Conservation (phyloP, 2,888 invertebrate species). For the Plagodis dolabraria region DNA sequence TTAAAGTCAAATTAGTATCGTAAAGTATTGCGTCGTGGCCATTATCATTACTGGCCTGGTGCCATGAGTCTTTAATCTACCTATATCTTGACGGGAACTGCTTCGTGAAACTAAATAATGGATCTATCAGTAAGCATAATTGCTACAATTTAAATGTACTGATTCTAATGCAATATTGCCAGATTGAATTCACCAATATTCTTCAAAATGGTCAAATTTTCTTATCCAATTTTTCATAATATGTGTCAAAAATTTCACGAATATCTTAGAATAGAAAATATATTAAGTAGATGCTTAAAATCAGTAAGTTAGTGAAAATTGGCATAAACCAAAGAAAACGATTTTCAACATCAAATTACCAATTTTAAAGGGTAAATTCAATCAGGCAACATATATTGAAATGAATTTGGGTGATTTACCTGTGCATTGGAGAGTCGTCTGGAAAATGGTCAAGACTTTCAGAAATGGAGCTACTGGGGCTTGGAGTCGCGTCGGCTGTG, state of each 20-base stretch:
- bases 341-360: no score
- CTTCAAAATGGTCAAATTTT: not conserved
- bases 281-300: no score
- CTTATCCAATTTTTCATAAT: no score
- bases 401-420: conserved; percentile 66
- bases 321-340: no score
- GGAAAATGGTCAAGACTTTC: conserved; percentile 96
- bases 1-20: conserved; percentile 76
- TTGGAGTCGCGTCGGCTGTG: conserved; percentile 91
- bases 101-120: conserved; percentile 37
- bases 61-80: conserved; percentile 68
- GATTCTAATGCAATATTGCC: conserved; percentile 16
- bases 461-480: conserved; percentile 95
- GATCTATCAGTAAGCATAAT: conserved; percentile 45
- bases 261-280: no score
- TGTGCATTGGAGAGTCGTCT: conserved; percentile 94
- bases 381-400: conserved; percentile 14
- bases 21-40: conserved; percentile 59
- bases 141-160: conserved; percentile 34
- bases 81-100: conserved; percentile 41
- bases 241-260: no score
- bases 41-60: conserved; percentile 69
- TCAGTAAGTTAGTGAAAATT: no score
- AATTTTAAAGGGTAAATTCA: not conserved
- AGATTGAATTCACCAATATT: conserved; percentile 7